These are phyloP conservation scores for Dreissena polymorpha DNA, from an alignment of 1,140 invertebrate genomes.

Conservation along the genomic window DNA sequence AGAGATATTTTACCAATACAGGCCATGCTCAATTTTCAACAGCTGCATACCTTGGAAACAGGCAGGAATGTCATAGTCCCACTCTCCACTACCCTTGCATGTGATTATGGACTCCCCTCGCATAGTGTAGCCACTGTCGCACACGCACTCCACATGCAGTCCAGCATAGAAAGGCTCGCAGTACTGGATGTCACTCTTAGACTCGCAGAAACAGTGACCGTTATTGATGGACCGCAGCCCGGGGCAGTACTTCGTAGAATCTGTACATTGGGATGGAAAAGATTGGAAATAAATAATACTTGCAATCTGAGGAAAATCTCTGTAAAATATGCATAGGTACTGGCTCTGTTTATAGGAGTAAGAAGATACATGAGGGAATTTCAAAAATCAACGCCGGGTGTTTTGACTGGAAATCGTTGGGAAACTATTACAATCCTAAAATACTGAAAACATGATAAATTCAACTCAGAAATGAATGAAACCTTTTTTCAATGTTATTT, in stretches of 20 bases:
- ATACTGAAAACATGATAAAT: background rate
- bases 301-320: background rate
- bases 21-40: too few species aligned
- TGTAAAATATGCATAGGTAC: background rate
- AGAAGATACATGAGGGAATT: background rate
- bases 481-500: background rate
- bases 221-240: constrained; percentile 1
- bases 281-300: background rate
- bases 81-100: constrained; percentile 64
- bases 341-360: background rate
- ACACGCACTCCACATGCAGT: constrained; percentile 55
- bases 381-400: background rate
- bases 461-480: background rate
- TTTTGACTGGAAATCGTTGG: background rate
- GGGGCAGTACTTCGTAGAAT: constrained; percentile 39
- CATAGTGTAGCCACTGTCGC: constrained; percentile 65
- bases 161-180: constrained; percentile 49
- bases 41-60: constrained; percentile 60
- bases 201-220: constrained; percentile 48
- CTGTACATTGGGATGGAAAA: constrained; percentile 37
- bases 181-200: constrained; percentile 32
- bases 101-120: constrained; percentile 60
- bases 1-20: too few species aligned
- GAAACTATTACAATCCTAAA: background rate
- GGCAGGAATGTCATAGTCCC: constrained; percentile 61